Percentiles rank a stretch among this genome's conserved stretches.
phyloP scores from a whole-genome alignment of 2,888 invertebrate genomes.

The Heliconius erato region DNA sequence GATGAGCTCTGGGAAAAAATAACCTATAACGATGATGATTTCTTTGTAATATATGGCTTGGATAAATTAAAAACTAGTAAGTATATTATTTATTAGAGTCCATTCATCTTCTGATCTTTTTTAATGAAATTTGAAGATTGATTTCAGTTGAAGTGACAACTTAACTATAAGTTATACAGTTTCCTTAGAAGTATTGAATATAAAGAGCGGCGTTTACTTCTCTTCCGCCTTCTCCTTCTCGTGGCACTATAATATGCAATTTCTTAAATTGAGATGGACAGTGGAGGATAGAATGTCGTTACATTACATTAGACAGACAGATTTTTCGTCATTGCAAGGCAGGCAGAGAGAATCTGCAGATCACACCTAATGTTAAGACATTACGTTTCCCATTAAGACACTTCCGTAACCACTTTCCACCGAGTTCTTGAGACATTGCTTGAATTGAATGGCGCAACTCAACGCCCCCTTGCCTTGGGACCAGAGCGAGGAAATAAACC shows the following conservation, averaged over 20 bases:
- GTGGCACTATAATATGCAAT: too few species aligned
- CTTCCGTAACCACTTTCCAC: neutral
- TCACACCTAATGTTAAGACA: neutral
- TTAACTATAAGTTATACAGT: too few species aligned
- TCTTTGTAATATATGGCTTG: slow-evolving; percentile 85
- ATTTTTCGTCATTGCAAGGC: neutral
- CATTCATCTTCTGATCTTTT: neutral
- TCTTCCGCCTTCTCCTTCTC: too few species aligned
- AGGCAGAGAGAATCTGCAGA: neutral
- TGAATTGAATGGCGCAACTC: neutral
- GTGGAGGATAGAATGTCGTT: too few species aligned
- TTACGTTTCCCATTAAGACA: neutral
- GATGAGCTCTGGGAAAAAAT: slow-evolving; percentile 87
- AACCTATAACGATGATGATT: slow-evolving; percentile 84
- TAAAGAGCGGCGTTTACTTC: too few species aligned
- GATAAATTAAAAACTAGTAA: slow-evolving; percentile 68
- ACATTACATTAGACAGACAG: too few species aligned
- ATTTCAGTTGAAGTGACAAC: neutral
- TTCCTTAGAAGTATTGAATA: too few species aligned
- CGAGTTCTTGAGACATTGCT: neutral
- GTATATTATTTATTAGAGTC: slow-evolving; percentile 54
- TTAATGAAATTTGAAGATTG: neutral
- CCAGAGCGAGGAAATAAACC: too few species aligned
- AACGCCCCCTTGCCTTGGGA: neutral
- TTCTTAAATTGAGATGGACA: too few species aligned